Evolutionary conservation across 2,888 invertebrate genomes (phyloP), one percentile per base, ranked within the genome.

Genomic region (Synergus itoensis): DNA sequence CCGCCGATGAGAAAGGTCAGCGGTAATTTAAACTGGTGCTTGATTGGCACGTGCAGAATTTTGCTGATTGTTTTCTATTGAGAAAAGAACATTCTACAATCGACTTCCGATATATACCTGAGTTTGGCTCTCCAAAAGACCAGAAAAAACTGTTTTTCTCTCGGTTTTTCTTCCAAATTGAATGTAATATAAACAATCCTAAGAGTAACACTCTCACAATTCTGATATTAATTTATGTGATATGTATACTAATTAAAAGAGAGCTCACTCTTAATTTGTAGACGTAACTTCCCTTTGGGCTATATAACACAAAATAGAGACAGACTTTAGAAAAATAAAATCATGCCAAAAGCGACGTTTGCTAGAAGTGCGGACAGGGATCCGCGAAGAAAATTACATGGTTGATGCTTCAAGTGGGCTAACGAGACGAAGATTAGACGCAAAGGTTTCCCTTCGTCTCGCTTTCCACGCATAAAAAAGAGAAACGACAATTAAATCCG

Each of bases 11-110:
- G 73, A 53, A 28, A 73, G 53, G 73, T 73, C 73, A 73, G 73
- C 40, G 48, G 73, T 73, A 73, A 73, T 73, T 73, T 73, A 12
- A 73, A 45, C 48, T 73, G 73, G 73, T 53, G 36, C 73, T 73
- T 73, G 73, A 73, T 73, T 73, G 73, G 73, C 73, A 73, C 73
- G 73, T 73, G 73, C 73, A 73, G 73, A 73, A 73, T 53, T 73
- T 69, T 36, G 53, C 48, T 69, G 69, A 69, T 69, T 69, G 69
- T 69, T 69, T 69, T 43, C 69, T 69, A 69, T 69, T 45, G 45
- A 69, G 69, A 69, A 69, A 69, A 69, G 14, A 69, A 45, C 28
- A 69, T 12, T 28, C 45, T 16, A 69, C 73, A 73, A 73, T 73
- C 11, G 53, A 53, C 53, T 73, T 48, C 36, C 73, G 48, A 69